These are phyloP conservation scores for Onychomys torridus DNA, from an alignment of 2,797 vertebrate genomes.

Conservation along the genomic window DNA sequence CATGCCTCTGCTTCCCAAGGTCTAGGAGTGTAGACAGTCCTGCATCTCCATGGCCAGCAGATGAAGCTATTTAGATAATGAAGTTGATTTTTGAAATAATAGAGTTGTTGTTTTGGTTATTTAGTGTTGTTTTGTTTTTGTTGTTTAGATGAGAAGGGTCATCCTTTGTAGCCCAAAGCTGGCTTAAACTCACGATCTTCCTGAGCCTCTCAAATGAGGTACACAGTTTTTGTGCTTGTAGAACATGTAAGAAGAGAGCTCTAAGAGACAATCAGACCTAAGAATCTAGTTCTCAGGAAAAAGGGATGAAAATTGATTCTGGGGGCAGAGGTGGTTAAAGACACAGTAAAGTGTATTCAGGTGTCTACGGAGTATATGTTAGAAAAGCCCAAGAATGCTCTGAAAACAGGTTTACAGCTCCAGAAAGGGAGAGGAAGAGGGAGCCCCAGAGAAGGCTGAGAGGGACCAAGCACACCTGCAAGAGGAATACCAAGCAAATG, in stretches of 20 bases:
- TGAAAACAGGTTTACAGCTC: neutral
- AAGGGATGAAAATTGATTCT: neutral
- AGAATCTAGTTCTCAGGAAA: neutral
- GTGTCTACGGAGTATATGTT: neutral
- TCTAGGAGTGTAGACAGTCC: neutral
- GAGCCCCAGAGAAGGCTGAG: neutral
- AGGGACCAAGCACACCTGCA: neutral
- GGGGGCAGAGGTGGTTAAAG: neutral
- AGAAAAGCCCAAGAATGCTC: neutral
- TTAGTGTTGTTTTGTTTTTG: neutral
- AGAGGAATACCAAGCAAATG: slow-evolving; percentile 29
- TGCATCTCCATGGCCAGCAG: neutral
- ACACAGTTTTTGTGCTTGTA: neutral
- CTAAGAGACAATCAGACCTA: neutral
- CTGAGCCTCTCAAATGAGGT: neutral
- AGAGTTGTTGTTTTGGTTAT: too few relatives aligned
- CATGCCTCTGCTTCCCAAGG: neutral
- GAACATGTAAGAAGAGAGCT: neutral
- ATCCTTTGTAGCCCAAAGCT: neutral
- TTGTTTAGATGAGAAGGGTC: neutral
- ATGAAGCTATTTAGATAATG: neutral
- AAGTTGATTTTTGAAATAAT: neutral
- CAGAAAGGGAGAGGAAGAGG: neutral
- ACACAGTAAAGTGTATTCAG: neutral
- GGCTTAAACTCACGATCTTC: neutral